Percentiles rank a stretch among this genome's conserved stretches.
phyloP scores from a whole-genome alignment of 2,888 invertebrate genomes.

The Chloromyia formosa region DNA sequence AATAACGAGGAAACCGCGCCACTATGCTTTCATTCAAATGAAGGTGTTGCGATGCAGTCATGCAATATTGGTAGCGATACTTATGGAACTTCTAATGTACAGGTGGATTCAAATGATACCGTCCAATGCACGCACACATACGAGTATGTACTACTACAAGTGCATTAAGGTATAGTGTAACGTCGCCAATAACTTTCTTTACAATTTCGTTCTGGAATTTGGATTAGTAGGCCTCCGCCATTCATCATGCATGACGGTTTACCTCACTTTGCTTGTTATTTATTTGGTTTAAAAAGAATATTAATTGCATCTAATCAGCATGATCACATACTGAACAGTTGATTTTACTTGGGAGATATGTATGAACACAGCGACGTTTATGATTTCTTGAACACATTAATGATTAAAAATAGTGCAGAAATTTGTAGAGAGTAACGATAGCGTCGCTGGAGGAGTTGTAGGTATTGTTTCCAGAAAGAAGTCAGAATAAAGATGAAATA shows the following conservation, averaged over 20 bases:
- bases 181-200: slow-evolving; percentile 18
- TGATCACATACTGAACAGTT: background rate
- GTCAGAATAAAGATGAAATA: too few species aligned
- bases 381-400: too few species aligned
- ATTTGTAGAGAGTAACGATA: too few species aligned
- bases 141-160: too few species aligned
- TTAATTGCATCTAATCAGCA: slow-evolving; percentile 29
- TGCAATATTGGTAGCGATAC: background rate
- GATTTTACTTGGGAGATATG: slow-evolving; percentile 1
- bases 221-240: slow-evolving; percentile 34
- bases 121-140: background rate
- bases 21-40: background rate
- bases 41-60: background rate
- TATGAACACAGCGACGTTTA: too few species aligned
- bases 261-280: background rate
- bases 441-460: too few species aligned
- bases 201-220: slow-evolving; percentile 30
- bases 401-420: too few species aligned
- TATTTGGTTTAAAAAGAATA: slow-evolving; percentile 7
- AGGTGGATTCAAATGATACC: background rate
- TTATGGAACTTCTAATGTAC: background rate
- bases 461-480: too few species aligned
- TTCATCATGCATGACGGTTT: slow-evolving; percentile 27
- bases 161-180: too few species aligned
- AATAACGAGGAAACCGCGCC: background rate